Base-by-base conservation (phyloP, 2,113 vertebrate species). In the Ceuthmochares aereus region DNA sequence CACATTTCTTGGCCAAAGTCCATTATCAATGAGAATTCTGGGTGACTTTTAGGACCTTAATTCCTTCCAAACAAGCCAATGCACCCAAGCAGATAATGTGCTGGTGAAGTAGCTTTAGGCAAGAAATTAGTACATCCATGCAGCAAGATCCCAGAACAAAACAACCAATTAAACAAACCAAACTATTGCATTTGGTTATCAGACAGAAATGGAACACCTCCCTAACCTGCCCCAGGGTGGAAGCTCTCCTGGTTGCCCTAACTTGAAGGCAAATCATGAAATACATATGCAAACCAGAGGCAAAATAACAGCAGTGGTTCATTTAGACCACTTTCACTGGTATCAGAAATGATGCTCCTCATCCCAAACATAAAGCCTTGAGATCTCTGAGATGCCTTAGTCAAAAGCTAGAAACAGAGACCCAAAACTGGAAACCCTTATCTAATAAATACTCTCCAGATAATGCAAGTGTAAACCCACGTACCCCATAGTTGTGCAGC, bases 21-120 rank as follows among this genome's bases (percentile, higher is more conserved):
- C 23, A 8, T 18, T 6, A 30, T 2, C 45, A 16, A 9, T 47
- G 21, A 54, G 40, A 80, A 34, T 11, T n/a, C n/a, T 22, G 30
- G 5, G 58, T 30, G 43, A 87, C 49, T 85, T 73, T 36, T 1
- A 26, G 62, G 70, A 68, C 36, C 8, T 32, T 25, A 36, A 32
- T 14, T 27, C 43, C 62, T 60, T 51, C 69, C 74, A 75, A 86
- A 79, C 12, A 76, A 88, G 52, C 59, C 20, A 16, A 23, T 0
- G 4, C 59, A 21, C 16, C 3, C 0, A 26, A 14, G 9, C 4
- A 30, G 0, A 6, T 6, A 40, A 27, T 2, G 0, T 0, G 5
- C 69, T 9, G 36, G 37, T 17, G 30, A 32, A 37, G 47, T 0
- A 60, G 82, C 63, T 59, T 29, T 10, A n/a, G 69, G 51, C 22